Conservation (phyloP, 2,888 invertebrate species). For the Dryadula phaetusa region DNA sequence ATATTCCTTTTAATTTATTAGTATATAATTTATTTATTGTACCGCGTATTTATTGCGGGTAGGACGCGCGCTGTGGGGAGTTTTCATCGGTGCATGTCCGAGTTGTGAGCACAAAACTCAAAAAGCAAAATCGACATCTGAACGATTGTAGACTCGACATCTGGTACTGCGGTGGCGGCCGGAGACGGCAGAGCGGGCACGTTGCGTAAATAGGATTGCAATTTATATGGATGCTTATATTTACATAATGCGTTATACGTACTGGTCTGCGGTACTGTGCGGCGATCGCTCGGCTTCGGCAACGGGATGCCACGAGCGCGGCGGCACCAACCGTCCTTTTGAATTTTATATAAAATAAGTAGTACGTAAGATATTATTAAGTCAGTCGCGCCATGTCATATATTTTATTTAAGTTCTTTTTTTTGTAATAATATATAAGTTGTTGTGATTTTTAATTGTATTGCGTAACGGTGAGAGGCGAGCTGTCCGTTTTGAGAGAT, state of each 20-base stretch:
- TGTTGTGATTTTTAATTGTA: conserved; percentile 63
- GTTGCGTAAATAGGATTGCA: conserved; percentile 49
- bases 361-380: conserved; percentile 66
- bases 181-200: conserved; percentile 42
- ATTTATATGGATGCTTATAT: conserved; percentile 41
- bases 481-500: conserved; percentile 33
- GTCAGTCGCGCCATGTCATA: conserved; percentile 82
- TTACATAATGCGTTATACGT: conserved; percentile 36
- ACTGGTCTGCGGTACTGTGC: conserved; percentile 5
- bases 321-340: conserved; percentile 56
- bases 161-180: conserved; percentile 43
- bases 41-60: conserved; percentile 71
- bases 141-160: conserved; percentile 70
- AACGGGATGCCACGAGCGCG: conserved; percentile 51
- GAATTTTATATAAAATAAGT: conserved; percentile 53
- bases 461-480: conserved; percentile 46
- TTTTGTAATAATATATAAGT: conserved; percentile 55
- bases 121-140: conserved; percentile 77
- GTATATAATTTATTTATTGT: conserved; percentile 60
- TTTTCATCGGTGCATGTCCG: conserved; percentile 76
- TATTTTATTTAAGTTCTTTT: conserved; percentile 62
- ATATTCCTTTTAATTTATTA: conserved; percentile 63
- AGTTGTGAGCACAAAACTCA: conserved; percentile 80
- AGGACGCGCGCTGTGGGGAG: conserved; percentile 67
- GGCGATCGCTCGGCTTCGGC: conserved; percentile 51